phyloP scores from a whole-genome alignment of 2,113 vertebrate genomes.

The Dipodomys stephensi region DNA sequence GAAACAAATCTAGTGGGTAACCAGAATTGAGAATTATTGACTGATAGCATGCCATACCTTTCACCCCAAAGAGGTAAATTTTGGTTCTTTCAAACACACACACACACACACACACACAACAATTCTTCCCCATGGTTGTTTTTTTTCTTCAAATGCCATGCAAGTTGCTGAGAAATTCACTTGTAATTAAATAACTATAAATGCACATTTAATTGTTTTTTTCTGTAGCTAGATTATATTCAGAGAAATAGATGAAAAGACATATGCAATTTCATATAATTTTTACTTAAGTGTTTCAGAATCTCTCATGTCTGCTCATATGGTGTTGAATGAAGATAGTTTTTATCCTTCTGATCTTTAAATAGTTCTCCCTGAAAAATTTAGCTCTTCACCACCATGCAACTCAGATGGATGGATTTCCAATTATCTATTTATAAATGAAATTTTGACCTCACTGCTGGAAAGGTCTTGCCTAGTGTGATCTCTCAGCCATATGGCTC shows the following conservation, averaged over 20 bases:
- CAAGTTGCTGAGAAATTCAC: neutral
- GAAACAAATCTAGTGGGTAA: neutral
- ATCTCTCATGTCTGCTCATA: neutral
- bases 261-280: neutral
- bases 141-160: neutral
- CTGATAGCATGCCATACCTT: neutral
- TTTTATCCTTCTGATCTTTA: conserved; percentile 58
- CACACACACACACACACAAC: too few species aligned
- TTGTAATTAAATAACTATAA: conserved; percentile 4
- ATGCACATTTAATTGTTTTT: neutral
- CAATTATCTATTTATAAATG: conserved; percentile 81
- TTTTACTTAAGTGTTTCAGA: conserved; percentile 56
- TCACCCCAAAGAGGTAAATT: neutral
- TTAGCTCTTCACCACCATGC: conserved; percentile 13
- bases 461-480: conserved; percentile 71
- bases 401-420: conserved; percentile 73
- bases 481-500: conserved; percentile 75
- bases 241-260: neutral
- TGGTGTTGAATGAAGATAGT: conserved; percentile 38
- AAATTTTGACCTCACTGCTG: conserved; percentile 71
- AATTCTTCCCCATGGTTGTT: neutral
- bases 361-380: conserved; percentile 54
- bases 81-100: neutral
- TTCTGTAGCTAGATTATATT: conserved; percentile 17
- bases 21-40: neutral